Evolutionary conservation across 2,888 invertebrate species (phyloP), one percentile per base, ranked within the genome.

Genomic region (Drosophila heteroneura): DNA sequence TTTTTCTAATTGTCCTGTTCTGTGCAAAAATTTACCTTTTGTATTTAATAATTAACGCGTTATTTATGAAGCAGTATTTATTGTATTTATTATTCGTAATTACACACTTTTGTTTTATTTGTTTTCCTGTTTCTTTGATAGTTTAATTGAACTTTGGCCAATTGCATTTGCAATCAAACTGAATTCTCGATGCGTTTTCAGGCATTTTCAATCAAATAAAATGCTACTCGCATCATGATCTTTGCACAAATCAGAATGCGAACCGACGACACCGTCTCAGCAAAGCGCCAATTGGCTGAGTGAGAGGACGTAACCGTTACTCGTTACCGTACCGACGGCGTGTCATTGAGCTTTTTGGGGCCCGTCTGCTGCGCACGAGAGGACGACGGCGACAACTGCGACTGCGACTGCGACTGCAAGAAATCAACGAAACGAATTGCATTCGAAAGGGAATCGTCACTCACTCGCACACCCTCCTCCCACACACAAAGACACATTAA

Each of bases 271-370:
- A 66, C 54, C 69, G 58, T 68, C 16, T 39, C 57, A 59, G 60
- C 60, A 22, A 39, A 64, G 62, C 66, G 66, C 63, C 78, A 70
- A 74, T 74, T 74, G 74, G 79, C 39, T 53, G 63, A 71, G 63
- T 53, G 68, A 70, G 75, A 81, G 70, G 67, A 80, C 68, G 67
- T 58, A 63, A 62, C 66, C 59, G 66, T 66, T 79, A 72, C 65
- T 78, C 82, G 79, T 79, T 86, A 79, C 81, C 89, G 87, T 76
- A 83, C 92, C 92, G 92, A 91, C 92, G 92, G 92, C 90, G 84
- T 91, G 91, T 92, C 91, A 90, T 91, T 90, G 89, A 90, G 87
- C 86, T 84, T 83, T 84, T 84, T 88, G 79, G 70, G 59, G 44
- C 16, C 64, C 62, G 60, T 59, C 53, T 30, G 49, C 32, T 75